Conservation (phyloP, 2,113 vertebrate genomes). For the Gasterosteus aculeatus region DNA sequence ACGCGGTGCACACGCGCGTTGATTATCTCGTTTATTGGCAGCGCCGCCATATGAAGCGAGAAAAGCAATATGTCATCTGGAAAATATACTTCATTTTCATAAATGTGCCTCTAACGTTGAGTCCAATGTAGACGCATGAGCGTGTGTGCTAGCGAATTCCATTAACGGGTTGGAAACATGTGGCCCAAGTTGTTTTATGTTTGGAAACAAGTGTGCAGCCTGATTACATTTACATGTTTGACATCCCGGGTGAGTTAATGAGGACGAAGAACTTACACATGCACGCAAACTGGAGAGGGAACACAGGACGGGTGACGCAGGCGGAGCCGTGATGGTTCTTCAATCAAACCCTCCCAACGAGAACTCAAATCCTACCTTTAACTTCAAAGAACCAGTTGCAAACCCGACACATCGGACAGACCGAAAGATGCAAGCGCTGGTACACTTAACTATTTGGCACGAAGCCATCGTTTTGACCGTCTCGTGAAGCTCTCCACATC, state of each 20-base stretch:
- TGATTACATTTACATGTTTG: conserved; percentile 53
- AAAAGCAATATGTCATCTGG: conserved; percentile 60
- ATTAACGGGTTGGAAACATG: conserved; percentile 41
- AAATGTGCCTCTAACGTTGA: conserved; percentile 42
- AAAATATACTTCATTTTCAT: conserved; percentile 54
- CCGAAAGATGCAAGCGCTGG: background rate
- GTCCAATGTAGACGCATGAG: conserved; percentile 46
- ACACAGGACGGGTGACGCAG: background rate
- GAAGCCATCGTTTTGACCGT: background rate
- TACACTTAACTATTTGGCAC: background rate
- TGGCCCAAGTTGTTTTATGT: conserved; percentile 43
- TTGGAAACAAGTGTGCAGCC: conserved; percentile 13
- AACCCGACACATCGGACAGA: background rate
- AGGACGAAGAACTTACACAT: background rate
- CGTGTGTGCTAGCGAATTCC: conserved; percentile 35
- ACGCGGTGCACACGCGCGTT: conserved; percentile 22
- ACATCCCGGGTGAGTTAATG: conserved; percentile 7
- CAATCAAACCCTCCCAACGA: background rate
- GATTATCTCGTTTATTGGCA: conserved; percentile 60
- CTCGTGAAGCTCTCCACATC: conserved; percentile 18
- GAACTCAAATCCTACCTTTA: background rate
- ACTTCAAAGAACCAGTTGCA: background rate
- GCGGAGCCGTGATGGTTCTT: background rate
- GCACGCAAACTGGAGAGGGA: background rate
- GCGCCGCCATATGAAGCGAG: conserved; percentile 11